phyloP scores from a whole-genome alignment of 2,888 invertebrate species.

The Himalopsyche anomala region DNA sequence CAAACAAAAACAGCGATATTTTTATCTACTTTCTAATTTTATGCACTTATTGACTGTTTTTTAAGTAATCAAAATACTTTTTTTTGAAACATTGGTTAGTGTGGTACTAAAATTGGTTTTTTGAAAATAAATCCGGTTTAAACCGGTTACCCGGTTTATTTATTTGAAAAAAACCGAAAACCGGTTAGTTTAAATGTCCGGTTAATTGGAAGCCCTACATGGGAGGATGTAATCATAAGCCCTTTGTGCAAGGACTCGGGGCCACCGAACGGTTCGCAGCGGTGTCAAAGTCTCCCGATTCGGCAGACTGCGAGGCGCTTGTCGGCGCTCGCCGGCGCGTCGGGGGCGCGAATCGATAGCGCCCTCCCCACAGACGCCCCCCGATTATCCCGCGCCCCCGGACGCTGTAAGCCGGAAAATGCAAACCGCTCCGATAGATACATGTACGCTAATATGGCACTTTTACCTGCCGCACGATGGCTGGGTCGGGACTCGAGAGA shows the following conservation, averaged over 20 bases:
- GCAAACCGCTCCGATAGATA: conserved; percentile 22
- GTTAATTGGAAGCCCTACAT: too few species aligned
- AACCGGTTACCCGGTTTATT: too few species aligned
- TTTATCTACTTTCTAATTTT: too few species aligned
- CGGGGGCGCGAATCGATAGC: conserved; percentile 26
- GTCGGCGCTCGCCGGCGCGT: conserved; percentile 4
- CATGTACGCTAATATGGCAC: conserved; percentile 16
- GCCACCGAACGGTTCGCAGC: background rate
- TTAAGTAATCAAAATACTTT: too few species aligned
- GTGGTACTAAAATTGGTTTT: too few species aligned
- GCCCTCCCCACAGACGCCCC: background rate
- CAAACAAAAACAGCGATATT: too few species aligned
- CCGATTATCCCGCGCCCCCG: conserved; percentile 16
- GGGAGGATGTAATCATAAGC: background rate
- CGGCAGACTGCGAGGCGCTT: conserved; percentile 24
- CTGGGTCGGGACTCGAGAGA: background rate
- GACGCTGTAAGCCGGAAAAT: conserved; percentile 31
- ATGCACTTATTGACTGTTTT: too few species aligned
- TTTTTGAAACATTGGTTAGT: too few species aligned
- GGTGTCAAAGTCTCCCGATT: background rate
- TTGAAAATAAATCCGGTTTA: too few species aligned
- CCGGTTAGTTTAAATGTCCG: too few species aligned
- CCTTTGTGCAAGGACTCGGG: conserved; percentile 2
- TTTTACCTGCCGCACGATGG: background rate
- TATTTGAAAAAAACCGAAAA: too few species aligned